Percentiles rank a stretch among this genome's conserved stretches.
Evolutionary conservation across 1,140 invertebrate genomes (phyloP).

Genomic region (Mactra quadrangularis): DNA sequence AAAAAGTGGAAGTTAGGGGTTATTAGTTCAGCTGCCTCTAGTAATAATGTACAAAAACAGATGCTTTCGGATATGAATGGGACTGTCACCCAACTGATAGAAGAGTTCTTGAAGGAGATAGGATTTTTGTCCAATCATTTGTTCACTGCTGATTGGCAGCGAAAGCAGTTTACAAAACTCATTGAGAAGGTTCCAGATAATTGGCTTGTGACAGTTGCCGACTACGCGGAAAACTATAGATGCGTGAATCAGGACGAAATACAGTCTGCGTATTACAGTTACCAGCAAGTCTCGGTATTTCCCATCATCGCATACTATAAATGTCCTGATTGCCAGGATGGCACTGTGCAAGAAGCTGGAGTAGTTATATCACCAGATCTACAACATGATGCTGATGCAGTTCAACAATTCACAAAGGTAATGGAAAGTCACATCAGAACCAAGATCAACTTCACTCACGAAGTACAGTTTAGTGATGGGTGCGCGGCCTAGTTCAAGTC

Average conservation of each 20-base stretch:
- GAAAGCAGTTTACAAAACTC: slow-evolving; percentile 29
- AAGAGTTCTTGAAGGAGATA: slow-evolving; percentile 16
- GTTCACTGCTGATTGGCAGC: slow-evolving; percentile 44
- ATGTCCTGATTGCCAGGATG: slow-evolving; percentile 4
- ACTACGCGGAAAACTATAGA: slow-evolving; percentile 52
- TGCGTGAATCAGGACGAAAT: slow-evolving; percentile 37
- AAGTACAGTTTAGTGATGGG: slow-evolving; percentile 26
- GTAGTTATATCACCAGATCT: slow-evolving; percentile 15
- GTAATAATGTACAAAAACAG: slow-evolving; percentile 18
- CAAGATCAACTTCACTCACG: neutral
- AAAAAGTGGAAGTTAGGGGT: slow-evolving; percentile 33
- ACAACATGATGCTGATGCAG: slow-evolving; percentile 12
- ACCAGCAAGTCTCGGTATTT: slow-evolving; percentile 30
- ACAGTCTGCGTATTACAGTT: slow-evolving; percentile 8
- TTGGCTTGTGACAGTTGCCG: slow-evolving; percentile 6
- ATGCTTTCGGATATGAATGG: slow-evolving; percentile 23
- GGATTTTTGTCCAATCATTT: slow-evolving; percentile 19
- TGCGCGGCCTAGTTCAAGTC: slow-evolving; percentile 13
- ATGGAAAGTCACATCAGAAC: neutral
- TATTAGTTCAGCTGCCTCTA: neutral
- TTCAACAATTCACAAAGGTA: slow-evolving; percentile 12
- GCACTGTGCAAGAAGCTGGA: neutral
- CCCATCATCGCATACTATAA: slow-evolving; percentile 43
- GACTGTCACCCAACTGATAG: slow-evolving; percentile 7
- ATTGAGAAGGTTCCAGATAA: slow-evolving; percentile 26